Percentiles rank a stretch among this genome's conserved stretches.
These are phyloP conservation scores for Rissa tridactyla DNA, from an alignment of 2,113 vertebrate species.

Conservation along the genomic window DNA sequence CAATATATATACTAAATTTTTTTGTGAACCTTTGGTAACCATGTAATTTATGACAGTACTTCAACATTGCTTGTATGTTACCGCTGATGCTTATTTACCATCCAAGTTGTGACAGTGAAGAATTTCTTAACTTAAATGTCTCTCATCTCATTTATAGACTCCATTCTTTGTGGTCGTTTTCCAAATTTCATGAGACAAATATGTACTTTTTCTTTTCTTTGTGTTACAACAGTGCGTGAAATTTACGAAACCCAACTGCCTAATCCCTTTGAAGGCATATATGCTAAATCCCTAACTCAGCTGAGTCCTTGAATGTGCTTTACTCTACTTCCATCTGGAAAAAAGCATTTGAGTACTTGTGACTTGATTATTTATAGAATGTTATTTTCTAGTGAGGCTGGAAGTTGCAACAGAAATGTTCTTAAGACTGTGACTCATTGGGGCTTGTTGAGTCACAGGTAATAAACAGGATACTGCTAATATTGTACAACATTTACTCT, in stretches of 20 bases:
- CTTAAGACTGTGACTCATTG: not conserved
- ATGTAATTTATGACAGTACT: not conserved
- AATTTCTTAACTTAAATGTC: not conserved
- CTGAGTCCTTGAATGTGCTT: not conserved
- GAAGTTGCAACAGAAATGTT: slow-evolving; percentile 1
- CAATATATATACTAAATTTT: not conserved
- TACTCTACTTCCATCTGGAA: not conserved
- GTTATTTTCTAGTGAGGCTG: not conserved
- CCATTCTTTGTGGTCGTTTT: not conserved
- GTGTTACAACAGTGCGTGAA: not conserved
- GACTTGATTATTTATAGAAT: slow-evolving; percentile 2
- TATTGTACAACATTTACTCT: not conserved
- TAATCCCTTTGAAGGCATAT: not conserved
- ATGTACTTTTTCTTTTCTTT: not conserved
- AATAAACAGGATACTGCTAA: slow-evolving; percentile 8
- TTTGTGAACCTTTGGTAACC: not conserved
- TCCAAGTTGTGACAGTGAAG: not conserved
- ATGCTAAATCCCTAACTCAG: not conserved
- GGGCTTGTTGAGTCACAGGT: slow-evolving; percentile 8
- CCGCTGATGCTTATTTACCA: not conserved
- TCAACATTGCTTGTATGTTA: not conserved
- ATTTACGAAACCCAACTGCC: not conserved
- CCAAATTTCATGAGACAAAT: not conserved
- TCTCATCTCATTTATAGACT: not conserved
- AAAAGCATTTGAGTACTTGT: not conserved